Base-by-base conservation (phyloP, 2,797 vertebrate genomes). In the Forpus xanthops region DNA sequence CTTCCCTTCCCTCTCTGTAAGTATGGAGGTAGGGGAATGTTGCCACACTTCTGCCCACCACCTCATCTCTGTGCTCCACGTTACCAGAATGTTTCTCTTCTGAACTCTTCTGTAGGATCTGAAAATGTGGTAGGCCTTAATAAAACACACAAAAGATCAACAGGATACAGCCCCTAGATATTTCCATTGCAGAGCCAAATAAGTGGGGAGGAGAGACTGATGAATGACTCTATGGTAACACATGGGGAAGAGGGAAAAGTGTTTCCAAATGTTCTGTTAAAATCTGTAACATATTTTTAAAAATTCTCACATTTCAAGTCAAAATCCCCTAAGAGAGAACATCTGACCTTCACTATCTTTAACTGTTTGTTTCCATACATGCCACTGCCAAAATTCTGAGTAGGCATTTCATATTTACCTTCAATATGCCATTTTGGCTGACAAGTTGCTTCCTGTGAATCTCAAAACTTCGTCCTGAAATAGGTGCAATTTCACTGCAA, bases 211-310 rank as follows among this genome's bases (percentile, higher is more conserved):
- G 85, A 91, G 76, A 91, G 74, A 49, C 71, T 89, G 85, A 87
- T 79, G 67, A 84, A 90, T 88, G 41, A 71, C 55, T 87, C 85
- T 31, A 33, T 21, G 77, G 58, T 45, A 66, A 81, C 87, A 83
- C 49, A 75, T 44, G 58, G 73, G 80, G 94, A 93, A 79, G 71
- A 84, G 9, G 37, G 77, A 82, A 89, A 92, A 95, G 64, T 75
- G 49, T 80, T 96, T 95, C 88, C 95, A 94, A 96, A 94, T 92
- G 84, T 87, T 89, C 74, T 68, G 27, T 42, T 85, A 79, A 90
- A 87, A 76, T 31, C 53, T 67, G 33, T 56, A 89, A 56, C 5
- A 2, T 56, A 16, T 58, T 77, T 88, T 73, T 41, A 30, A 8
- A 21, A 87, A 80, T 45, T 87, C 81, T 95, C 62, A 28, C 55